Conservation (phyloP, 1,140 invertebrate species). For the Yoshiicerus persimilis region DNA sequence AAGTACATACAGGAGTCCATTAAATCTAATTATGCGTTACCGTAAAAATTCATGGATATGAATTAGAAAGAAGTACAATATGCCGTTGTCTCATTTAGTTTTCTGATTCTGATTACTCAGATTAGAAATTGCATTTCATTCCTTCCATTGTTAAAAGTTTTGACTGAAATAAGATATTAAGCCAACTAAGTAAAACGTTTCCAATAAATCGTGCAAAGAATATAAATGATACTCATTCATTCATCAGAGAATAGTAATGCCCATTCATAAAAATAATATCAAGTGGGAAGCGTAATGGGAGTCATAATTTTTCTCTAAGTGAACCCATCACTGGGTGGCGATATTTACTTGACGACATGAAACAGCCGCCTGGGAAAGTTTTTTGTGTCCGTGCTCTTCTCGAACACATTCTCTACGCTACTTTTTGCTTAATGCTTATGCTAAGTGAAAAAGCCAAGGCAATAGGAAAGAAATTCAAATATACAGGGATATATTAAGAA, state of each 20-base stretch:
- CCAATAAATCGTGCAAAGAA: too few species aligned
- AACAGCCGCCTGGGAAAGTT: constrained; percentile 35
- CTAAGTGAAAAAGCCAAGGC: background rate
- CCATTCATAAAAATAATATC: constrained; percentile 26
- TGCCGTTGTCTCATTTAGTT: too few species aligned
- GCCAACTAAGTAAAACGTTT: too few species aligned
- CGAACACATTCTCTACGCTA: background rate
- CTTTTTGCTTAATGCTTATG: background rate
- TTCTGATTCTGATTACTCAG: too few species aligned
- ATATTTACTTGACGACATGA: constrained; percentile 40
- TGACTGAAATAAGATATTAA: too few species aligned
- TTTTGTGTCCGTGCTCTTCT: background rate
- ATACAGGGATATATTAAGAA: too few species aligned
- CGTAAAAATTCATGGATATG: too few species aligned
- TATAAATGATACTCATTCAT: constrained; percentile 27
- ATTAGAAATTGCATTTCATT: too few species aligned
- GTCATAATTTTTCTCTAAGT: constrained; percentile 44
- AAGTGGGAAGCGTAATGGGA: constrained; percentile 29
- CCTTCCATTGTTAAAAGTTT: too few species aligned
- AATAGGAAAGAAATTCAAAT: background rate
- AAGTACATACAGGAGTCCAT: too few species aligned
- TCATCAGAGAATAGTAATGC: background rate
- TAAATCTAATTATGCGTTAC: too few species aligned
- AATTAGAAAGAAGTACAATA: too few species aligned
- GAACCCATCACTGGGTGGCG: constrained; percentile 43